A percentile compares a stretch with the other conserved stretches of the same genome.
Conservation (phyloP, 2,888 invertebrate genomes). For the Drosophila subquinaria region DNA sequence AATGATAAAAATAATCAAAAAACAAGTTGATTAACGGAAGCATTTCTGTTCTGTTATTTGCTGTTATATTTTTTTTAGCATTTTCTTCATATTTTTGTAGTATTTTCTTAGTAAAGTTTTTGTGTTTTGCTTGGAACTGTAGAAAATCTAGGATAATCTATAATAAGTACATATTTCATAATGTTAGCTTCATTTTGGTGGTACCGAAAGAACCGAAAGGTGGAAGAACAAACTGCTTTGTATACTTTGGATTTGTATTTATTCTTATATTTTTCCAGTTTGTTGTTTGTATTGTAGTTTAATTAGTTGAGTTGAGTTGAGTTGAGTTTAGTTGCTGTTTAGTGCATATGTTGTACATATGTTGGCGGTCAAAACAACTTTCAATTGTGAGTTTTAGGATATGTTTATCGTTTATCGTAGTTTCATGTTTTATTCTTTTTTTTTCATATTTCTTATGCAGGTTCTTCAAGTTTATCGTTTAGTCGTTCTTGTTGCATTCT, state of each 20-base stretch:
- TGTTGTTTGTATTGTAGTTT: slow-evolving; percentile 20
- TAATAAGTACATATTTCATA: slow-evolving; percentile 36
- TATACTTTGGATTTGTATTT: background rate
- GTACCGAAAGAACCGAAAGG: slow-evolving; percentile 73
- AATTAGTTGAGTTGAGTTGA: slow-evolving; percentile 47
- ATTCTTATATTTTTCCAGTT: slow-evolving; percentile 16
- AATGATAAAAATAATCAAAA: background rate
- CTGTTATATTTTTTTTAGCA: slow-evolving; percentile 8
- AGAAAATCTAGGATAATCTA: slow-evolving; percentile 64
- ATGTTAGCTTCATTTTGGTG: slow-evolving; percentile 67
- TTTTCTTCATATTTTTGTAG: background rate
- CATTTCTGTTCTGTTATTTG: slow-evolving; percentile 23
- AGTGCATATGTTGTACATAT: slow-evolving; percentile 35
- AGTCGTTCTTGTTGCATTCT: slow-evolving; percentile 17
- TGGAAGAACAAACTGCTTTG: slow-evolving; percentile 72
- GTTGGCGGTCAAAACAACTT: slow-evolving; percentile 49
- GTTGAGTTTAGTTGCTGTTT: slow-evolving; percentile 48
- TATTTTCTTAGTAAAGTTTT: background rate
- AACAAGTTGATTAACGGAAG: slow-evolving; percentile 57
- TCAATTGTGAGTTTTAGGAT: slow-evolving; percentile 56
- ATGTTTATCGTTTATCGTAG: slow-evolving; percentile 46
- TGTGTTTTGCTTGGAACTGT: slow-evolving; percentile 53
- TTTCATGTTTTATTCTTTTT: slow-evolving; percentile 1
- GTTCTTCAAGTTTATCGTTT: slow-evolving; percentile 26
- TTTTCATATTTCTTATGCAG: slow-evolving; percentile 17